Evolutionary conservation across 2,113 vertebrate species (phyloP).

Genomic region (Trachemys scripta): DNA sequence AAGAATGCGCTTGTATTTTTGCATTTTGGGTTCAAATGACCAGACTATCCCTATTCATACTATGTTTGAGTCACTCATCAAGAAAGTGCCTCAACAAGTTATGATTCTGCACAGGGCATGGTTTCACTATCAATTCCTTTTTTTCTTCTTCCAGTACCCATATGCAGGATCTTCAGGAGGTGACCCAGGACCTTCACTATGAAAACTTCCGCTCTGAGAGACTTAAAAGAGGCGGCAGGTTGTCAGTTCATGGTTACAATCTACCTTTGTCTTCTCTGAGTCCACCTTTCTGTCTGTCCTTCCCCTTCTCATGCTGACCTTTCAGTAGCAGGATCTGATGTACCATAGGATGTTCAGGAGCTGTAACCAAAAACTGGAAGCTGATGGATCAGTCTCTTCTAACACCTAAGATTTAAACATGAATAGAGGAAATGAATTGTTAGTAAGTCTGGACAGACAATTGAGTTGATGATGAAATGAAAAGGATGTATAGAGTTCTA

Average conservation of each 20-base stretch:
- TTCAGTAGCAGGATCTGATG: background rate
- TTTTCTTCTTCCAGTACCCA: constrained; percentile 86
- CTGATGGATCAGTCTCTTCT: background rate
- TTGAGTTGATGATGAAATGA: background rate
- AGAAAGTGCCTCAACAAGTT: background rate
- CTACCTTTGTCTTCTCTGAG: constrained; percentile 82
- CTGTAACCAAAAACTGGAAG: background rate
- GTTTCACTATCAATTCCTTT: background rate
- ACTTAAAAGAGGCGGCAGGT: constrained; percentile 97
- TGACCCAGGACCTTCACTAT: constrained; percentile 98
- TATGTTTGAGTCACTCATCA: background rate
- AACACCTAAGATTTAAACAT: background rate
- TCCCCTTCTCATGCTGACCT: constrained; percentile 43
- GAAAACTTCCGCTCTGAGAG: constrained; percentile 99
- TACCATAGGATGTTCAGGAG: background rate
- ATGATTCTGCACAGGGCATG: background rate
- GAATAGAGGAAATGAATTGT: background rate
- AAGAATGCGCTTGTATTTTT: background rate
- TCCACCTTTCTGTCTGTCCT: constrained; percentile 71
- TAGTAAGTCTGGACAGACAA: background rate
- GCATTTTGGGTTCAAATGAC: background rate
- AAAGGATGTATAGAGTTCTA: background rate
- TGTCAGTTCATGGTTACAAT: constrained; percentile 80
- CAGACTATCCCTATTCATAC: background rate
- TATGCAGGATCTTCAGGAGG: constrained; percentile 99